Evolutionary conservation across 2,888 invertebrate genomes (phyloP), one percentile per base, ranked within the genome.

Genomic region (Physocephala rufipes): DNA sequence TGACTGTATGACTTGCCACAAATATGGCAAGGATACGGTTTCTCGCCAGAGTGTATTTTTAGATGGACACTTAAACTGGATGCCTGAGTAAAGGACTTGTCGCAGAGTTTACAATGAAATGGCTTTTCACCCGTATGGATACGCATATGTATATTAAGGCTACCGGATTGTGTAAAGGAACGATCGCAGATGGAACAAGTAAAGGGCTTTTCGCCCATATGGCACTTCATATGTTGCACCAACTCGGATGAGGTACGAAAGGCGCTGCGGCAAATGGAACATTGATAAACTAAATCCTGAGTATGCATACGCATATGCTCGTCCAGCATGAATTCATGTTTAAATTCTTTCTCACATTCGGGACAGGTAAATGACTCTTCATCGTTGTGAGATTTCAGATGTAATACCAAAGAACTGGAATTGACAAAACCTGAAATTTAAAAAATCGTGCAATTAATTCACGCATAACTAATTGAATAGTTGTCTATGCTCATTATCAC

Each of bases 191-290:
- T 79, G 26, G 85, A 85, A 72, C 86, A 86, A 59, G 85, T 84
- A 67, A 86, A 87, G 0, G 87, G 87, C 70, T 86, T 86, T 73
- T 87, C 87, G 15, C 87, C 87, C 79, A 86, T 85, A 69, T 87
- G 87, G 24, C 82, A 82, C 71, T 87, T 86, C 85, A 87, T 87
- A 74, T 87, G 87, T 74, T 86, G 86, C 51, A 86, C 86, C 66
- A 86, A 74, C 75, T 86, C 85, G n/a, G 84, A 84, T 26, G 86
- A 84, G 75, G 82, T 82, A 28, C 84, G 81, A 75, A 85, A 86
- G 9, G 84, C 83, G 61, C 78, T 78, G 2, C 83, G 81, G 66
- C 86, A 86, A 74, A 87, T 84, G 45, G 84, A 82, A 70, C 85
- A 85, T 77, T 87, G 84, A 75, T 85, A 85, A 7, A 87, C 81